These are phyloP conservation scores for Thamnaconus septentrionalis DNA, from an alignment of 2,113 vertebrate genomes.

Conservation along the genomic window DNA sequence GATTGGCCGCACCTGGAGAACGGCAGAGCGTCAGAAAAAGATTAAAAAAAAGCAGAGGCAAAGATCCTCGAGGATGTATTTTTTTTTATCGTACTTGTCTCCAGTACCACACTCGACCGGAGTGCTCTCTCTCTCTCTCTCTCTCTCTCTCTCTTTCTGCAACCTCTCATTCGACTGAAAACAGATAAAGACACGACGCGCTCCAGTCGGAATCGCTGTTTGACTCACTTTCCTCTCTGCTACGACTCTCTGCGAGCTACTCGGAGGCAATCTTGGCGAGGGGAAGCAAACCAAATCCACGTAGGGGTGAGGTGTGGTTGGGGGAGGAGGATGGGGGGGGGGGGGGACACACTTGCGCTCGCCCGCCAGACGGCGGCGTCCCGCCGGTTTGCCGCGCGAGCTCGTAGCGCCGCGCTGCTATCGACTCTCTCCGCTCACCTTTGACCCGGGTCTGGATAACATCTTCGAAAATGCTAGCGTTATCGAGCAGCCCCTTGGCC, in stretches of 20 bases:
- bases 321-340: too few species aligned
- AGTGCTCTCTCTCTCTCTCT: too few species aligned
- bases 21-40: neutral
- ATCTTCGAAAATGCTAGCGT: constrained; percentile 94
- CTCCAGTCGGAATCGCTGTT: constrained; percentile 22
- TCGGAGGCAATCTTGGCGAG: constrained; percentile 12
- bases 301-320: too few species aligned
- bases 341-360: too few species aligned
- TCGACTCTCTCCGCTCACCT: constrained; percentile 81
- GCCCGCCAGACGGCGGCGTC: too few species aligned
- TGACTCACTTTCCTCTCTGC: constrained; percentile 28
- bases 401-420: too few species aligned
- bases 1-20: constrained; percentile 71
- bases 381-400: too few species aligned
- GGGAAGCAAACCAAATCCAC: neutral
- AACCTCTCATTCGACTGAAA: constrained; percentile 23
- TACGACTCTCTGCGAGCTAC: neutral
- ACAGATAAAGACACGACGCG: constrained; percentile 14
- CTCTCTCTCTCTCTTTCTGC: neutral
- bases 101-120: too few species aligned
- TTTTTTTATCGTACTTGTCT: too few species aligned
- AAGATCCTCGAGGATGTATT: neutral
- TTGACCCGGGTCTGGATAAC: constrained; percentile 89
- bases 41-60: constrained; percentile 30
- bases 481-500: constrained; percentile 88